phyloP scores from a whole-genome alignment of 2,797 vertebrate genomes.

The Phoeniculus purpureus region DNA sequence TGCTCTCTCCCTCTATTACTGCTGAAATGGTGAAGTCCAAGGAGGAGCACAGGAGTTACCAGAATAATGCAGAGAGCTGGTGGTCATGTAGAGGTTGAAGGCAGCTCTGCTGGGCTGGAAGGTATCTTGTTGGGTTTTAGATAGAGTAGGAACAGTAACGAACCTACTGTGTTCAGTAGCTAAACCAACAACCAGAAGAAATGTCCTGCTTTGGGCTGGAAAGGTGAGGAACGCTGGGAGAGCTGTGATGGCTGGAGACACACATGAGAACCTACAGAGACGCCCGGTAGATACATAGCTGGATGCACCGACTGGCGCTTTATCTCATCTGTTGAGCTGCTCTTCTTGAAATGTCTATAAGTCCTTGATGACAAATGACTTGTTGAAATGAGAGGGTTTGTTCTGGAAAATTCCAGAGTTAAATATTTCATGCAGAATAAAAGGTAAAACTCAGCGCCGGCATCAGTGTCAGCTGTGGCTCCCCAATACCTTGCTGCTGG shows the following conservation, averaged over 20 bases:
- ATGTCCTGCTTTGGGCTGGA: rapidly evolving
- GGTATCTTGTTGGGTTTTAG: neutral
- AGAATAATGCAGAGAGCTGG: rapidly evolving
- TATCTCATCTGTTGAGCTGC: neutral
- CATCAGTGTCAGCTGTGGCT: no score
- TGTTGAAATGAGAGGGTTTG: no score
- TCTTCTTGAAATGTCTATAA: neutral
- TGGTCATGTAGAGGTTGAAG: rapidly evolving
- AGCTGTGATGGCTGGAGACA: neutral
- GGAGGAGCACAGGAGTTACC: neutral
- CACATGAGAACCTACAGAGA: neutral
- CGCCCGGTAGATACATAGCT: rapidly evolving
- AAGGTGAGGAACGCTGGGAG: neutral
- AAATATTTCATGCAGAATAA: no score
- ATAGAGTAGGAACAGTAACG: neutral
- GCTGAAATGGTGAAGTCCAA: neutral
- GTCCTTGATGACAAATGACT: neutral
- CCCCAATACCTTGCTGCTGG: no score
- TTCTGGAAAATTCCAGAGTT: no score
- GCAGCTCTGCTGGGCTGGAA: neutral
- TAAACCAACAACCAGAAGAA: neutral
- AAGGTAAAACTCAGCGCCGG: no score
- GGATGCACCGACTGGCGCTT: neutral
- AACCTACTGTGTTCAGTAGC: neutral
- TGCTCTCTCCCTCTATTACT: neutral